Conservation (phyloP, 2,113 vertebrate species). For the Ailurus styani region DNA sequence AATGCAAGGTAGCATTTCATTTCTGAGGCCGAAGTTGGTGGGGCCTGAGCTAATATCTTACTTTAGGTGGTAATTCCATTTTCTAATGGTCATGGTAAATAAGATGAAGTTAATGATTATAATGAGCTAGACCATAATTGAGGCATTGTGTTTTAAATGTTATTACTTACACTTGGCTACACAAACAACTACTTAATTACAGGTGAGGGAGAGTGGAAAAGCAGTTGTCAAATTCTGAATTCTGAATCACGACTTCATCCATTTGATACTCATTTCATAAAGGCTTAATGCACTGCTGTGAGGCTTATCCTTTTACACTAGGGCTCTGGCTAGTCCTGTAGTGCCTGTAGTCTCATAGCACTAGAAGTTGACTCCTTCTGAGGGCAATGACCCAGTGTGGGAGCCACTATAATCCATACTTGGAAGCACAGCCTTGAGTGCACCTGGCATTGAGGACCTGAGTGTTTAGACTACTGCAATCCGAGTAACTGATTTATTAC, state of each 20-base stretch:
- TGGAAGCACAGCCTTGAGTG: background rate
- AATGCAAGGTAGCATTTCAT: background rate
- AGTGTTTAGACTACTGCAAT: background rate
- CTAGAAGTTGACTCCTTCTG: background rate
- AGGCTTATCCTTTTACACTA: background rate
- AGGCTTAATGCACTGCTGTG: background rate
- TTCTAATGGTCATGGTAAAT: background rate
- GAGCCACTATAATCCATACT: background rate
- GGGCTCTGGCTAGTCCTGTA: background rate
- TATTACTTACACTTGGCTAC: background rate
- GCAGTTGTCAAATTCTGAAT: too few species aligned
- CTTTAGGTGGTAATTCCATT: background rate
- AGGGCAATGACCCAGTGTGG: background rate
- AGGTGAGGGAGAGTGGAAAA: background rate
- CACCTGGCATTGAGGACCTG: background rate
- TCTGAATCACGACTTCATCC: background rate
- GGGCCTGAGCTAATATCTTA: background rate
- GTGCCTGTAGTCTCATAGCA: background rate
- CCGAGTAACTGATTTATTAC: background rate
- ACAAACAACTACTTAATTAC: background rate
- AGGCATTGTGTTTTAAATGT: background rate
- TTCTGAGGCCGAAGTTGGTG: background rate
- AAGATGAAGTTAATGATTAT: background rate
- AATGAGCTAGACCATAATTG: background rate
- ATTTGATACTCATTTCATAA: background rate